These are phyloP conservation scores for Micromussa lordhowensis DNA, from an alignment of 92 coral and sea anemone genomes.

Conservation along the genomic window DNA sequence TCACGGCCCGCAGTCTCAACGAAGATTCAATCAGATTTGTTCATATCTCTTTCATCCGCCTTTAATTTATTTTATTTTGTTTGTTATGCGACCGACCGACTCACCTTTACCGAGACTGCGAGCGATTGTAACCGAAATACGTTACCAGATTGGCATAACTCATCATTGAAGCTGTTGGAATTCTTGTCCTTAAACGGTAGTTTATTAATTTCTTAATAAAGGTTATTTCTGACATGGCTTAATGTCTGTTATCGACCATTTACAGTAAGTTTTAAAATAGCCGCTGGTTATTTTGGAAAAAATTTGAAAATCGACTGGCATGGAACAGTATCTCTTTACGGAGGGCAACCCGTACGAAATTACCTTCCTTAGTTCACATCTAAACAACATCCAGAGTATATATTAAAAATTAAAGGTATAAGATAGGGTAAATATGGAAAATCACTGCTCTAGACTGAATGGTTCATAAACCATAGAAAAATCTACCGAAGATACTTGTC, in stretches of 20 bases:
- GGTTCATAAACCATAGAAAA: not conserved
- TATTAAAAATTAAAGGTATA: no score
- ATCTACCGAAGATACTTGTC: not conserved
- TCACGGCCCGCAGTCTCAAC: no score
- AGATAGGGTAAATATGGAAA: no score
- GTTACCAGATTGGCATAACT: not conserved
- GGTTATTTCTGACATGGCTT: not conserved
- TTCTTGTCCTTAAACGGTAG: not conserved
- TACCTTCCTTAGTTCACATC: not conserved
- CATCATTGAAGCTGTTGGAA: not conserved
- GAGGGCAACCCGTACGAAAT: not conserved
- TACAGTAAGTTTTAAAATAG: not conserved
- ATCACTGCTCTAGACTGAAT: not conserved
- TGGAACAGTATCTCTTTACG: not conserved
- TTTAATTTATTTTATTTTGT: no score
- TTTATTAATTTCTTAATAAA: not conserved
- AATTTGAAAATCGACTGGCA: conserved; percentile 4
- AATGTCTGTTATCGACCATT: conserved; percentile 14
- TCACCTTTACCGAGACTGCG: no score
- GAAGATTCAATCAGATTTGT: no score
- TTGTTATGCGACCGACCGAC: no score
- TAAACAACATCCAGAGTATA: not conserved
- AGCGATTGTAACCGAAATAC: no score
- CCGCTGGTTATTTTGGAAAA: not conserved
- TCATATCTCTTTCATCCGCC: no score